Conservation (phyloP, 1,140 invertebrate genomes). For the Drosophila eugracilis region DNA sequence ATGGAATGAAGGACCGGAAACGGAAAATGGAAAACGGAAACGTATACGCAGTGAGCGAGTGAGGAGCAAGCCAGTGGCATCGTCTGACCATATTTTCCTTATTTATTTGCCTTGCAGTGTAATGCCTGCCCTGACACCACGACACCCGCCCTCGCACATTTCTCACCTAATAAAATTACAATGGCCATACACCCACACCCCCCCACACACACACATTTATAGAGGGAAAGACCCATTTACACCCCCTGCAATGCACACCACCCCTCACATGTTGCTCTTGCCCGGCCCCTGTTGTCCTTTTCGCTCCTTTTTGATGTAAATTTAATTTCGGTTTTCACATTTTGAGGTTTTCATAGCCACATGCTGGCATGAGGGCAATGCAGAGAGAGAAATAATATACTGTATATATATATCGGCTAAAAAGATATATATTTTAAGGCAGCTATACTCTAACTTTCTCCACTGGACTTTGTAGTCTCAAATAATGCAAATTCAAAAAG, state of each 20-base stretch:
- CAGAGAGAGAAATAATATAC: slow-evolving; percentile 3
- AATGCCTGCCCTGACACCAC: slow-evolving; percentile 1
- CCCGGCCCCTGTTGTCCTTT: slow-evolving; percentile 21
- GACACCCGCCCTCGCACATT: slow-evolving; percentile 39
- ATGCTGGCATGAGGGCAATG: slow-evolving; percentile 19
- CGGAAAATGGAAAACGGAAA: slow-evolving; percentile 40
- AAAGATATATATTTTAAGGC: too few relatives aligned
- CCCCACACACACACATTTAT: too few relatives aligned
- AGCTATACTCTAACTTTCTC: too few relatives aligned
- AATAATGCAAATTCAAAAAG: too few relatives aligned
- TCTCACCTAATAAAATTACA: slow-evolving; percentile 82
- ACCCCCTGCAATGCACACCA: slow-evolving; percentile 28
- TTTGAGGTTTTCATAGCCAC: slow-evolving; percentile 69
- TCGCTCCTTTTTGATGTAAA: slow-evolving; percentile 73
- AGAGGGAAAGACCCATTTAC: too few relatives aligned
- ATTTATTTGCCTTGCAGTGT: slow-evolving; percentile 57
- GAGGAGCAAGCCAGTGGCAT: too few relatives aligned
- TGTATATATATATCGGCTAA: too few relatives aligned
- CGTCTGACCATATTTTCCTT: slow-evolving; percentile 63
- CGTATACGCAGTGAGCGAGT: slow-evolving; percentile 51
- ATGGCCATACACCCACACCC: slow-evolving; percentile 33
- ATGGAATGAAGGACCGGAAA: not conserved
- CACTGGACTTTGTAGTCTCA: too few relatives aligned
- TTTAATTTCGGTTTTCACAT: slow-evolving; percentile 80
- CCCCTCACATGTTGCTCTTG: slow-evolving; percentile 49